Conservation (phyloP, 2,797 vertebrate genomes). For the Alosa sapidissima region DNA sequence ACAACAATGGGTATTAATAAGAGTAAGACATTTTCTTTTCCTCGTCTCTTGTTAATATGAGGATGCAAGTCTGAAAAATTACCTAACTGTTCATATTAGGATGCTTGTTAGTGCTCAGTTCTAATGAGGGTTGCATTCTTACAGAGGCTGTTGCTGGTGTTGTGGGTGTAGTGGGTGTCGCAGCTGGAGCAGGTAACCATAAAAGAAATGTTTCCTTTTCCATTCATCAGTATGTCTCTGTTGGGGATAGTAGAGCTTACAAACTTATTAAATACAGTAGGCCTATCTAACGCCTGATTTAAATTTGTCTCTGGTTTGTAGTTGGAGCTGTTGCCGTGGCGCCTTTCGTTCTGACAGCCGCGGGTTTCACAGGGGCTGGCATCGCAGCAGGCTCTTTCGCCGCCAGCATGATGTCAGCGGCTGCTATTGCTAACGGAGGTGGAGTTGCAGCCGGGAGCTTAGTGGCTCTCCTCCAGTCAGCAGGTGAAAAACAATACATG, state of each 20-base stretch:
- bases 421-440: slow-evolving; percentile 59
- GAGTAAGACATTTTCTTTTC: neutral
- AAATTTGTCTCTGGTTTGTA: slow-evolving; percentile 1
- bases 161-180: neutral
- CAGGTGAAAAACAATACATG: slow-evolving; percentile 16
- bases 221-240: neutral
- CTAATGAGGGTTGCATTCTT: neutral
- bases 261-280: neutral
- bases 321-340: neutral
- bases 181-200: slow-evolving; percentile 4
- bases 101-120: neutral
- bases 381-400: slow-evolving; percentile 56
- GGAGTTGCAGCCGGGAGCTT: slow-evolving; percentile 52
- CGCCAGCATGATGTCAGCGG: slow-evolving; percentile 59
- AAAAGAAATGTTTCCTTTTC: neutral
- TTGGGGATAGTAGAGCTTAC: neutral
- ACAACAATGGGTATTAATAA: neutral
- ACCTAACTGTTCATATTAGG: neutral
- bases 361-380: slow-evolving; percentile 54
- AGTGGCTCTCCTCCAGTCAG: slow-evolving; percentile 61
- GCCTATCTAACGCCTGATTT: neutral
- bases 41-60: neutral
- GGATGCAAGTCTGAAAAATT: neutral
- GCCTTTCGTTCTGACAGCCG: slow-evolving; percentile 31
- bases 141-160: neutral